Evolutionary conservation across 2,888 invertebrate genomes (phyloP), one percentile per base, ranked within the genome.

Genomic region (Mamestra brassicae): DNA sequence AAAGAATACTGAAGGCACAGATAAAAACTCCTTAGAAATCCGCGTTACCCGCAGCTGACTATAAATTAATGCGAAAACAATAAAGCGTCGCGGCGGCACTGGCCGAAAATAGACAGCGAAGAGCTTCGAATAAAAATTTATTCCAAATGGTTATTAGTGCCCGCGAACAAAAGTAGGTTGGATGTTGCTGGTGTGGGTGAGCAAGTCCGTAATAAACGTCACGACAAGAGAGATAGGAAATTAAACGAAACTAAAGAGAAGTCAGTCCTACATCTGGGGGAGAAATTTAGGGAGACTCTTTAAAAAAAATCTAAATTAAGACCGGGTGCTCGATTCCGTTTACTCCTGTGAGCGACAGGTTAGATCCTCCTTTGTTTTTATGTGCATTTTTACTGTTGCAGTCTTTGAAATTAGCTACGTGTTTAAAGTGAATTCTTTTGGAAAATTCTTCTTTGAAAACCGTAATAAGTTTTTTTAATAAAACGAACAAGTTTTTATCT

Each of bases 1-100:
- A 95, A 96, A 95, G 94, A 95, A 95, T 93, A 94, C 94, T 91
- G 92, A 91, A 92, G 91, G 92, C 92, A 92, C 83, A 83, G 95
- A 96, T 94, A 96, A 96, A 96, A 95, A 96, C 92, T 95, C 95
- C 95, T 95, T 94, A 95, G 95, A 95, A 95, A 94, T 94, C 94
- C 85, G 91, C 95, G 94, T 94, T 94, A 94, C 92, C 93, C 93
- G 92, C 96, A 95, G 96, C 96, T 95, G 94, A 94, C 94, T 95
- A 94, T 93, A 94, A 95, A 96, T 96, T 95, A 95, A 96, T 96
- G 94, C 91, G 96, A 96, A 96, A 94, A 96, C 95, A 96, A 96
- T 96, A 95, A 96, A 94, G 93, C 91, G 89, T 90, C 89, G 88
- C 87, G 88, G 86, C 87, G 89, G 87, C 86, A 85, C 91, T 74